Base-by-base conservation (phyloP, 2,113 vertebrate genomes). In the Tragelaphus imberbis region DNA sequence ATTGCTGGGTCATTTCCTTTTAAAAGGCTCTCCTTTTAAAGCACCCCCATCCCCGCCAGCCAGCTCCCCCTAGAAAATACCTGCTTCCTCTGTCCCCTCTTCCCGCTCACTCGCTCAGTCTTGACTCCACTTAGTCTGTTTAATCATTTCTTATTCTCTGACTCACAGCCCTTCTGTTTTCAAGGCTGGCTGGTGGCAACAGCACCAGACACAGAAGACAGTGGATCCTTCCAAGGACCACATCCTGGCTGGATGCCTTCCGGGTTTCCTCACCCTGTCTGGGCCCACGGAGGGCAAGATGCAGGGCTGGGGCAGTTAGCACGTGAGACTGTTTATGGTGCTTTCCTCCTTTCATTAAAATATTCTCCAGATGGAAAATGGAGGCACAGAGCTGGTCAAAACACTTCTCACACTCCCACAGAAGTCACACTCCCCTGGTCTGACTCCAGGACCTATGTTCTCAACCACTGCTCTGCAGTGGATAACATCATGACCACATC, bases 141-240 rank as follows among this genome's bases (percentile, higher is more conserved):
- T 51, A 23, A 13, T n/a, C 2, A 3, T 53, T 47, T 75, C 36
- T 55, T 36, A 14, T 13, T 23, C 68, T 82, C 84, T 10, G 36
- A 51, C n/a, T 82, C 49, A 84, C 30, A 25, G 40, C 23, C 47
- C 21, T 27, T 1, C 33, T 68, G 44, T 71, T 92, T 44, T 79
- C 85, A 95, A 68, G 44, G 56, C 1, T 0, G 0, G 49, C 58
- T 49, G 11, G 49, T 56, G 21, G 27, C 36, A 1, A 19, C 1
- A 11, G 27, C 36, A 13, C 11, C 58, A 19, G 47, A 19, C 33
- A 40, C 30, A 1, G 58, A 40, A 47, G 4, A 10, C 65, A n/a
- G n/a, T 7, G 2, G 27, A 28, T 58, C n/a, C 33, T 55, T 40
- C 17, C 8, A 33, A 75, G 93, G 49, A 49, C 33, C 12, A 7